These are phyloP conservation scores for Habropoda laboriosa DNA, from an alignment of 1,140 invertebrate genomes.

Conservation along the genomic window DNA sequence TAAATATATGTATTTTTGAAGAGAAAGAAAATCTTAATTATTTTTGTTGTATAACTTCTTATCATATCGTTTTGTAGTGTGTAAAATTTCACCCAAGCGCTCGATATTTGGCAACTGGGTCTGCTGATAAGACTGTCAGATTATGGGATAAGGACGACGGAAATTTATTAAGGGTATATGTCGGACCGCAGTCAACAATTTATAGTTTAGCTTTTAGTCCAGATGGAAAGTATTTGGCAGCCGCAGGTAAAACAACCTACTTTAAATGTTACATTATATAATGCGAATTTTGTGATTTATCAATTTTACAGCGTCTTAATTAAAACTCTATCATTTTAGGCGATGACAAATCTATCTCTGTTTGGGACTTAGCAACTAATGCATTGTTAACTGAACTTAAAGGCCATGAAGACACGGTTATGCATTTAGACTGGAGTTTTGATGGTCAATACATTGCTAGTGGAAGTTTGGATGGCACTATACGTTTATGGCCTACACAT, in stretches of 20 bases:
- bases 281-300: neutral
- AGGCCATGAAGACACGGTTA: slow-evolving; percentile 84
- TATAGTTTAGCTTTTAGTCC: slow-evolving; percentile 86
- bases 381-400: slow-evolving; percentile 84
- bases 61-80: slow-evolving; percentile 79
- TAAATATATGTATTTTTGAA: neutral
- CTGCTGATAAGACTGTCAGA: slow-evolving; percentile 88
- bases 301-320: slow-evolving; percentile 11
- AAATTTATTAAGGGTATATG: slow-evolving; percentile 83
- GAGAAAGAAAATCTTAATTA: neutral
- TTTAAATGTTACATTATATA: neutral
- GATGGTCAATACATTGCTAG: slow-evolving; percentile 85
- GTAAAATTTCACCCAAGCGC: slow-evolving; percentile 92
- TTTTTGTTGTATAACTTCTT: neutral
- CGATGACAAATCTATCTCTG: slow-evolving; percentile 85
- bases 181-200: slow-evolving; percentile 84
- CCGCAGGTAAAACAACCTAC: slow-evolving; percentile 82
- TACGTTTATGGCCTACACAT: slow-evolving; percentile 84
- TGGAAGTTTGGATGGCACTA: slow-evolving; percentile 83
- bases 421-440: slow-evolving; percentile 84
- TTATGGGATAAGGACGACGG: slow-evolving; percentile 88
- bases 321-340: slow-evolving; percentile 76
- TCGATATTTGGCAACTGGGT: slow-evolving; percentile 90
- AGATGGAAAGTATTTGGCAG: slow-evolving; percentile 87
- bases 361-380: slow-evolving; percentile 88